These are phyloP conservation scores for Phasianus colchicus DNA, from an alignment of 2,113 vertebrate genomes.

Conservation along the genomic window DNA sequence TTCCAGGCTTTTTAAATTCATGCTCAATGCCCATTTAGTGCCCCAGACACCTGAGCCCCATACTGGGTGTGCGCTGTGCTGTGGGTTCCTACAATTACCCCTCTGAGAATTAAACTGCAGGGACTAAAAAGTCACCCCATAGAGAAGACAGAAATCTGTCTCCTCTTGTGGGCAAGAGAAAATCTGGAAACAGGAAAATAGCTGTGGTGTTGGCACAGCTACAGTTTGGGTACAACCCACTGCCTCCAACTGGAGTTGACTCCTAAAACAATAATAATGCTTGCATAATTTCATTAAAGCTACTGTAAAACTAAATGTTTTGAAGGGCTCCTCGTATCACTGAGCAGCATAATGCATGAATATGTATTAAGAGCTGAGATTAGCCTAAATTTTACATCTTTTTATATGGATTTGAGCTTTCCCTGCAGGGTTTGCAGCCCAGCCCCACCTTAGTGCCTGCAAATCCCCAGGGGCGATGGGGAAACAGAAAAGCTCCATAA, in stretches of 20 bases:
- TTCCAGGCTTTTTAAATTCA: background rate
- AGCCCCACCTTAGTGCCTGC: background rate
- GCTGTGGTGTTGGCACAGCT: background rate
- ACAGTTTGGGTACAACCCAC: background rate
- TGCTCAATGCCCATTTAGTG: rapidly evolving
- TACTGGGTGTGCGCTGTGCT: background rate
- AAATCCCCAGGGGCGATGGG: background rate
- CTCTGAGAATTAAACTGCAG: background rate
- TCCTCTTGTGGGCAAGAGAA: too few species aligned
- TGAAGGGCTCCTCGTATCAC: background rate
- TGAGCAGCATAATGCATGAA: background rate
- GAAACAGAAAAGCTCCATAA: background rate
- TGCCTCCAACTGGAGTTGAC: background rate
- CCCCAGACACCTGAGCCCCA: rapidly evolving
- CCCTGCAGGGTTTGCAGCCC: background rate
- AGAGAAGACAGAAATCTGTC: background rate
- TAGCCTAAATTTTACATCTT: background rate
- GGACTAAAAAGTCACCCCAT: rapidly evolving
- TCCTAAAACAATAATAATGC: rapidly evolving
- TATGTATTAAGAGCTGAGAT: background rate
- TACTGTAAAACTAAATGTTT: background rate
- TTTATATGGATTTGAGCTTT: background rate
- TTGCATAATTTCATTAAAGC: background rate
- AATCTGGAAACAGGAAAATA: background rate
- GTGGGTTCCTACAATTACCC: background rate